Evolutionary conservation across 2,113 vertebrate genomes (phyloP).

Genomic region (Xyliphius kryptos): DNA sequence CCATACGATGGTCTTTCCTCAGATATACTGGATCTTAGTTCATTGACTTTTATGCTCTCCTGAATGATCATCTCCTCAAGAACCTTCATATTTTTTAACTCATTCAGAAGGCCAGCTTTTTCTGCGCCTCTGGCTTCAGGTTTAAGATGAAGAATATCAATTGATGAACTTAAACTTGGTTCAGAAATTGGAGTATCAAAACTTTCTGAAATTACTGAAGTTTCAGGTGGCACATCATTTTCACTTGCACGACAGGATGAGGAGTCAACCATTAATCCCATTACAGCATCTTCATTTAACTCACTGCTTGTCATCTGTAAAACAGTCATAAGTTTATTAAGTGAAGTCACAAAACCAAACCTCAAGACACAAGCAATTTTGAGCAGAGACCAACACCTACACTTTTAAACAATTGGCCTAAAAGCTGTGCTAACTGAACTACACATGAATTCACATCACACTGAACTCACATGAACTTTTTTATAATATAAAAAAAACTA

Average conservation of each 20-base stretch:
- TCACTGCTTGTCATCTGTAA: constrained; percentile 50
- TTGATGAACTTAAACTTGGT: not conserved
- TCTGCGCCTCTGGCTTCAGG: not conserved
- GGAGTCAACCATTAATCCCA: constrained; percentile 45
- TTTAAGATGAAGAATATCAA: not conserved
- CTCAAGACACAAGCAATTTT: too few species aligned
- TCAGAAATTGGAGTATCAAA: not conserved
- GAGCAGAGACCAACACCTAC: too few species aligned
- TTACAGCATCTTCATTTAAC: constrained; percentile 50
- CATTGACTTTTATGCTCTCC: constrained; percentile 53
- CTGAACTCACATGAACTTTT: too few species aligned
- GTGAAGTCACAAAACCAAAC: too few species aligned
- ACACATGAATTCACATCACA: too few species aligned
- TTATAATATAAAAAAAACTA: too few species aligned
- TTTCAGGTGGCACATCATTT: not conserved
- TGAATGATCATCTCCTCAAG: constrained; percentile 56
- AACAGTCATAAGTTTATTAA: not conserved
- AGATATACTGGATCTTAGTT: constrained; percentile 20
- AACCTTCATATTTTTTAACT: constrained; percentile 44
- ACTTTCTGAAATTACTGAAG: not conserved
- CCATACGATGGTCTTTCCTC: not conserved
- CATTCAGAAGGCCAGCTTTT: constrained; percentile 39
- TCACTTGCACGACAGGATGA: not conserved
- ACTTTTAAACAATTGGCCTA: too few species aligned
- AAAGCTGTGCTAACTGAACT: too few species aligned